These are phyloP conservation scores for Chloebia gouldiae DNA, from an alignment of 2,113 vertebrate species.

Conservation along the genomic window DNA sequence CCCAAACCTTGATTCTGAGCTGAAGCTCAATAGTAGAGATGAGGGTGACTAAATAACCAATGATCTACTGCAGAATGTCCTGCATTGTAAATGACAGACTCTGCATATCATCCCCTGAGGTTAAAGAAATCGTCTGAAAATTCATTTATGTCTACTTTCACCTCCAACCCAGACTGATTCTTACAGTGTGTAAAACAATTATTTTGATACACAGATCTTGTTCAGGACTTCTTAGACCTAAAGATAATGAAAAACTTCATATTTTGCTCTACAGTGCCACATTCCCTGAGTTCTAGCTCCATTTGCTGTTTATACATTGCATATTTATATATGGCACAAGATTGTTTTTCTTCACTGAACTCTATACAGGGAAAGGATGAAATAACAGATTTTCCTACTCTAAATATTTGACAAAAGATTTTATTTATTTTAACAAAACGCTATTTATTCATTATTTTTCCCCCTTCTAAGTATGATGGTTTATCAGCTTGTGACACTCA, in stretches of 20 bases:
- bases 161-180: not conserved
- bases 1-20: not conserved
- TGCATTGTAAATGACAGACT: not conserved
- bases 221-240: not conserved
- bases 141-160: not conserved
- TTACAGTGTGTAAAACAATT: not conserved
- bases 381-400: not conserved
- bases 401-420: not conserved
- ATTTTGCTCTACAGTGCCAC: not conserved
- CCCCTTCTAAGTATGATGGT: not conserved
- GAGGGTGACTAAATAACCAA: not conserved
- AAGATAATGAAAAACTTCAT: not conserved
- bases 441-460: not conserved
- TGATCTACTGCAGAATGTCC: fast-evolving
- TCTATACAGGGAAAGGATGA: not conserved
- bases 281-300: not conserved
- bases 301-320: not conserved
- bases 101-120: not conserved
- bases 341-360: not conserved
- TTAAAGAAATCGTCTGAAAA: not conserved
- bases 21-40: not conserved
- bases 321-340: not conserved
- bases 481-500: not conserved
- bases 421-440: not conserved
- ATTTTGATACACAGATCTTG: not conserved